Conservation (phyloP, 2,888 invertebrate genomes). For the Blastobasis lacticolella region DNA sequence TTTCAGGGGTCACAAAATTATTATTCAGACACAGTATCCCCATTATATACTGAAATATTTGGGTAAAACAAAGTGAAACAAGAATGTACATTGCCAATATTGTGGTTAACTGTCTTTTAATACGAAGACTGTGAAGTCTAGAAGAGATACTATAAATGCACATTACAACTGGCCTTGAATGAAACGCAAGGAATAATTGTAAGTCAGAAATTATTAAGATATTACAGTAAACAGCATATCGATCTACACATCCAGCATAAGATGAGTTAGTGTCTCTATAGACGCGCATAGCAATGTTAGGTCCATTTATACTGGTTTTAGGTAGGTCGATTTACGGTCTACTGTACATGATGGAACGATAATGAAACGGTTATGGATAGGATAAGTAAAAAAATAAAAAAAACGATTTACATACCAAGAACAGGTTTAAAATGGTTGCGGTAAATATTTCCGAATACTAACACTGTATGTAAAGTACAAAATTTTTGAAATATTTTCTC, state of each 20-base stretch:
- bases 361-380: neutral
- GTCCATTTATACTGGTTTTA: no score
- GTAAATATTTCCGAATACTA: conserved; percentile 19
- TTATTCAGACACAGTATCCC: no score
- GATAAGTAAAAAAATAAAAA: conserved; percentile 6
- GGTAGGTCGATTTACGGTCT: no score
- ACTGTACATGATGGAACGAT: no score
- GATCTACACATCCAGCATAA: neutral
- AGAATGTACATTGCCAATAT: no score
- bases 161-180: conserved; percentile 42
- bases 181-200: conserved; percentile 3
- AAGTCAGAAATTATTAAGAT: conserved; percentile 4
- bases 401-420: conserved; percentile 8
- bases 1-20: no score
- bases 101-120: conserved; percentile 28
- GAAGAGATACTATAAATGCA: conserved; percentile 41
- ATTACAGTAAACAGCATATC: neutral
- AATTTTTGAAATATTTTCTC: conserved; percentile 18
- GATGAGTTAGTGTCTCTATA: no score
- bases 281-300: no score
- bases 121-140: conserved; percentile 3
- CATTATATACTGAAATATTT: no score
- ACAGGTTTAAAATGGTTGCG: conserved; percentile 13
- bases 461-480: conserved; percentile 51
- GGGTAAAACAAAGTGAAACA: conserved; percentile 2